phyloP scores from a whole-genome alignment of 2,888 invertebrate genomes.

The Pteria penguin region DNA sequence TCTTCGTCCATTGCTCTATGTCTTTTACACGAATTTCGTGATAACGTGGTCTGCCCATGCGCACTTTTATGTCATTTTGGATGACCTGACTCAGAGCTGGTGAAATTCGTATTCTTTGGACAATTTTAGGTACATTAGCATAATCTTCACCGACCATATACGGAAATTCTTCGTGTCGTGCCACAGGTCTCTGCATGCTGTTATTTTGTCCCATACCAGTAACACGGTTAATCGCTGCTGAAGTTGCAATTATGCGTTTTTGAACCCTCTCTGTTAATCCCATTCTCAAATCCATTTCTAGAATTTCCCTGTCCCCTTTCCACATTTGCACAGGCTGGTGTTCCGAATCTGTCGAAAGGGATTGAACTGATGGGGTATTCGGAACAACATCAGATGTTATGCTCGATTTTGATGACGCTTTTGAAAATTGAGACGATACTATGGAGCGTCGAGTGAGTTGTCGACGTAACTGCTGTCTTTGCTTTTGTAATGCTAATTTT shows the following conservation, averaged over 20 bases:
- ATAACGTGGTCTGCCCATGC: conserved; percentile 74
- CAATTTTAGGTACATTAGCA: conserved; percentile 63
- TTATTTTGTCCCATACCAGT: conserved; percentile 69
- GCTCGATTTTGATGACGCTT: conserved; percentile 32
- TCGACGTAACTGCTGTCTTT: not conserved
- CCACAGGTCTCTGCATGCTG: conserved; percentile 47
- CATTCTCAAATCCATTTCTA: conserved; percentile 66
- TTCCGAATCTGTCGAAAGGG: conserved; percentile 18
- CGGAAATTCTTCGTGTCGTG: conserved; percentile 64
- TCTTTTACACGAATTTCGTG: conserved; percentile 68
- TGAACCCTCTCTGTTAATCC: conserved; percentile 62
- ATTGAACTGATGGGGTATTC: conserved; percentile 36
- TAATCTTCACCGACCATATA: conserved; percentile 66
- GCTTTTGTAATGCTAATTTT: conserved; percentile 42
- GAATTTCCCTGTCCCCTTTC: conserved; percentile 67
- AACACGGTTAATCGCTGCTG: conserved; percentile 59
- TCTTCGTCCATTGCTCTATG: conserved; percentile 65
- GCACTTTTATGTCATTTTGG: conserved; percentile 66
- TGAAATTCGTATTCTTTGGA: conserved; percentile 72
- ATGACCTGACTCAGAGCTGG: conserved; percentile 72
- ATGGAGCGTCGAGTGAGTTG: conserved; percentile 7
- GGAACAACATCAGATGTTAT: conserved; percentile 46
- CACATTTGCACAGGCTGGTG: conserved; percentile 58
- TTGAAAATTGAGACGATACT: conserved; percentile 13
- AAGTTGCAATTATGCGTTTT: conserved; percentile 57